Conservation (phyloP, 2,113 vertebrate genomes). For the Eurystomus gularis region DNA sequence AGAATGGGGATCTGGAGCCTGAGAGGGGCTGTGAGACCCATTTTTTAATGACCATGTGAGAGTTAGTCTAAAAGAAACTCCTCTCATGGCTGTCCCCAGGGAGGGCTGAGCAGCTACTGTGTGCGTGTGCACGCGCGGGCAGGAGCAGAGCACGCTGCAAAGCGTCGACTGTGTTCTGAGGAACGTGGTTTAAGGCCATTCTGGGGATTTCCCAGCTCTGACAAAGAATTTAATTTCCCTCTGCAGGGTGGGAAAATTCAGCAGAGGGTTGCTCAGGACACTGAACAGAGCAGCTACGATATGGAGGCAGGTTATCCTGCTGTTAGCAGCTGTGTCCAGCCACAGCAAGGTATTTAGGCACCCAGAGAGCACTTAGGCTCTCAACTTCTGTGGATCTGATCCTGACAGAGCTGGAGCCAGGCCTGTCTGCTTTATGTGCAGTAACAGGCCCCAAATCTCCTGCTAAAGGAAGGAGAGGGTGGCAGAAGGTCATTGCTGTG, state of each 20-base stretch:
- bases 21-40: background rate
- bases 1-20: background rate
- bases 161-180: background rate
- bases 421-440: background rate
- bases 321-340: background rate
- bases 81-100: background rate
- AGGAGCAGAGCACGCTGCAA: background rate
- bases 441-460: background rate
- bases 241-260: background rate
- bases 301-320: background rate
- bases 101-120: background rate
- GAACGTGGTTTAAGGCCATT: constrained; percentile 24
- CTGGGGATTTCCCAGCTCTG: constrained; percentile 45
- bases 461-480: background rate
- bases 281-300: background rate
- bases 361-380: background rate
- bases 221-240: constrained; percentile 36
- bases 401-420: background rate
- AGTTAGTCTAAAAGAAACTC: background rate
- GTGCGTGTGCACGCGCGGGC: background rate
- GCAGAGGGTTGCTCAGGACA: background rate
- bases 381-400: background rate
- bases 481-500: background rate
- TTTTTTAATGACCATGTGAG: background rate
- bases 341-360: background rate